These are phyloP conservation scores for Clitarchus hookeri DNA, from an alignment of 2,888 invertebrate genomes.

Conservation along the genomic window DNA sequence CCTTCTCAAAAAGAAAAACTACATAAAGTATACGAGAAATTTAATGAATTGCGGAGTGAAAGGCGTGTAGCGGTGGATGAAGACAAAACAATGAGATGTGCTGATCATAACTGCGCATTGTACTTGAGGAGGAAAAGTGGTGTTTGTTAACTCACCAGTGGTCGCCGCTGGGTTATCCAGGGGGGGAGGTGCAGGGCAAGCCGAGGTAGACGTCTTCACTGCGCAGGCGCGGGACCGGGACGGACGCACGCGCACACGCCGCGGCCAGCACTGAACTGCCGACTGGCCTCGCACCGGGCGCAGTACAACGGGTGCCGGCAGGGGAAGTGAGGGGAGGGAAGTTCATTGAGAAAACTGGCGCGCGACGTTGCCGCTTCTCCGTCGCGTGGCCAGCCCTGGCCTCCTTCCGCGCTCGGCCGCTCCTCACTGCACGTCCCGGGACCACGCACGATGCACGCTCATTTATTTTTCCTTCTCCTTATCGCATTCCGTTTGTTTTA, in stretches of 20 bases:
- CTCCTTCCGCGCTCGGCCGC: not conserved
- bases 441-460: not conserved
- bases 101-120: no score
- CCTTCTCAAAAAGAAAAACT: no score
- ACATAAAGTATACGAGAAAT: no score
- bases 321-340: constrained; percentile 15
- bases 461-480: not conserved
- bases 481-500: constrained; percentile 5
- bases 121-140: no score
- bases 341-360: constrained; percentile 15
- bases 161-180: not conserved
- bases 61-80: no score
- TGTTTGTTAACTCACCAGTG: not conserved
- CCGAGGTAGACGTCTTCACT: not conserved
- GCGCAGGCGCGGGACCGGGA: not conserved
- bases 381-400: not conserved
- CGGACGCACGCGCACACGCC: not conserved
- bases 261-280: not conserved
- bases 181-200: no score
- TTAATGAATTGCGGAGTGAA: no score
- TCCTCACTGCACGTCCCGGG: not conserved
- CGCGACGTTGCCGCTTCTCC: not conserved
- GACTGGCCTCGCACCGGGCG: not conserved
- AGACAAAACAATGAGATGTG: no score
- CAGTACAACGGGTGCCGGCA: not conserved